Percentiles rank a stretch among this genome's conserved stretches.
phyloP scores from a whole-genome alignment of 2,797 vertebrate species.

The Danio choprae region DNA sequence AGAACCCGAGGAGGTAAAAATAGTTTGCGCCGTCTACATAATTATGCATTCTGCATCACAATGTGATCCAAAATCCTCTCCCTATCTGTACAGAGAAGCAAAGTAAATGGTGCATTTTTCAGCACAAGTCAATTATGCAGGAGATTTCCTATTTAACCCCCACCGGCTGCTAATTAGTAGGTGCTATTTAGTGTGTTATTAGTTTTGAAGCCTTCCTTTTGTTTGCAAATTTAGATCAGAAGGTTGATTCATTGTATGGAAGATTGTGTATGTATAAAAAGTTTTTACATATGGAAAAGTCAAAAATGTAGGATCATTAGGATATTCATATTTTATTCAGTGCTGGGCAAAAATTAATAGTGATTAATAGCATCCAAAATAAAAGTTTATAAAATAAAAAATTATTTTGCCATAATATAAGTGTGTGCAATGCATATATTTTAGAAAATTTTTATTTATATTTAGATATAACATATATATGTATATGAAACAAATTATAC shows the following conservation, averaged over 20 bases:
- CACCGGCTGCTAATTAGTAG: background rate
- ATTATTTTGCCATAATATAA: too few relatives aligned
- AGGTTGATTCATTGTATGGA: background rate
- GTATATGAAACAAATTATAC: too few relatives aligned
- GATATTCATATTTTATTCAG: too few relatives aligned
- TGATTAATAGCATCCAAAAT: too few relatives aligned
- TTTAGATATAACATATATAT: too few relatives aligned
- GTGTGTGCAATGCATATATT: too few relatives aligned
- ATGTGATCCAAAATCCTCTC: conserved; percentile 36
- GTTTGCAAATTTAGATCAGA: background rate
- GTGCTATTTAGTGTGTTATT: background rate
- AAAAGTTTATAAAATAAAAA: too few relatives aligned
- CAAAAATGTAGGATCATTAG: too few relatives aligned
- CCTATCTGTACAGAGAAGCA: background rate
- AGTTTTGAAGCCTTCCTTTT: background rate
- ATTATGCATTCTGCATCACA: conserved; percentile 51
- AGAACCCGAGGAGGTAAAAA: conserved; percentile 51
- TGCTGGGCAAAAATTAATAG: too few relatives aligned
- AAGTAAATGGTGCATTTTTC: background rate
- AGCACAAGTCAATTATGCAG: conserved; percentile 11
- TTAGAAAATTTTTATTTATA: too few relatives aligned
- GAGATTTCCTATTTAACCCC: background rate
- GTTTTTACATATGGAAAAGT: too few relatives aligned
- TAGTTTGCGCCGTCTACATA: conserved; percentile 50
- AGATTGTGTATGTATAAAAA: too few relatives aligned